Percentiles rank a stretch among this genome's conserved stretches.
These are phyloP conservation scores for Penaeus indicus DNA, from an alignment of 1,140 invertebrate genomes.

Conservation along the genomic window DNA sequence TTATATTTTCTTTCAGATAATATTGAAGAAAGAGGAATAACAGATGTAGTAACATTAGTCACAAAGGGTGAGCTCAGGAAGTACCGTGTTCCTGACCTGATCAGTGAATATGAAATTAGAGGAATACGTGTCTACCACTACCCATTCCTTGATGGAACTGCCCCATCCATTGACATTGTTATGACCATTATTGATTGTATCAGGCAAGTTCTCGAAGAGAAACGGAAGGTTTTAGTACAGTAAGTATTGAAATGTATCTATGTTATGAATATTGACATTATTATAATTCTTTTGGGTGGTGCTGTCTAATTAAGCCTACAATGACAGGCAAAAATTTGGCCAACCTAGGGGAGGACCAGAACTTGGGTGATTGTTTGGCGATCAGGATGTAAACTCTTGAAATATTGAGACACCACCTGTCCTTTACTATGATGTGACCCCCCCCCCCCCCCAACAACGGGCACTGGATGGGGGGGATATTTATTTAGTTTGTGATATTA, in stretches of 20 bases:
- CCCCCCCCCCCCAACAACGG: no score
- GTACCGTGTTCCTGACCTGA: slow-evolving; percentile 59
- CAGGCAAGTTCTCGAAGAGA: slow-evolving; percentile 42
- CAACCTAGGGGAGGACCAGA: no score
- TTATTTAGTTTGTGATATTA: no score
- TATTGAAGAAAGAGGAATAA: slow-evolving; percentile 44
- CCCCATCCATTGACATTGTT: slow-evolving; percentile 57
- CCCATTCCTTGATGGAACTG: slow-evolving; percentile 52
- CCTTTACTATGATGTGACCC: no score
- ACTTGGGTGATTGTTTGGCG: no score
- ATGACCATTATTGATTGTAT: slow-evolving; percentile 54
- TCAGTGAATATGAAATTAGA: slow-evolving; percentile 50
- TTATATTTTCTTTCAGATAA: slow-evolving; percentile 45
- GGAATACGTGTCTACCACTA: slow-evolving; percentile 51
- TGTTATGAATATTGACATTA: no score
- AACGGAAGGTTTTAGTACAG: slow-evolving; percentile 55
- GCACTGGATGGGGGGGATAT: no score
- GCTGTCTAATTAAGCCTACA: no score
- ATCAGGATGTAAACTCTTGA: no score
- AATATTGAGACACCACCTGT: no score
- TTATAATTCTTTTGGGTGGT: no score
- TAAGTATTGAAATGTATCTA: slow-evolving; percentile 24
- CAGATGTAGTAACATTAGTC: slow-evolving; percentile 55
- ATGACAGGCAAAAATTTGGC: no score
- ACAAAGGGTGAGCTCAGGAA: slow-evolving; percentile 60